Evolutionary conservation across 2,888 invertebrate genomes (phyloP).

Genomic region (Patella depressa): DNA sequence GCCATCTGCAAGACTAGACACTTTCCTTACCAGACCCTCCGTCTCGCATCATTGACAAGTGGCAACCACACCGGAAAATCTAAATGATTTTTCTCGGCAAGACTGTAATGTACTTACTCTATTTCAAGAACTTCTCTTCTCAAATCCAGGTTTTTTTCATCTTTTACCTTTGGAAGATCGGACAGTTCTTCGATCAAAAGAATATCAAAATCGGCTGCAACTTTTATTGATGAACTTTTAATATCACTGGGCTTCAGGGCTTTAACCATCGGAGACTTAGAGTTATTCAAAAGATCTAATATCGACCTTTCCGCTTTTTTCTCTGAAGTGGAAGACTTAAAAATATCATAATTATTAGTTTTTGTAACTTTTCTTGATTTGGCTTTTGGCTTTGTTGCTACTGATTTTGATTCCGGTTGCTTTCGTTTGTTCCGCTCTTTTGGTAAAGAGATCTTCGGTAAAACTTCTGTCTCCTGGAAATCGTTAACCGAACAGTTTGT

Average conservation of each 20-base stretch:
- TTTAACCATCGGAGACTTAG: not conserved
- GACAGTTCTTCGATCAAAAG: slow-evolving; percentile 32
- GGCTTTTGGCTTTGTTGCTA: not conserved
- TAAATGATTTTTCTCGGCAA: no score
- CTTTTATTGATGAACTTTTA: not conserved
- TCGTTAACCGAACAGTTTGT: not conserved
- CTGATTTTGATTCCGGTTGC: not conserved
- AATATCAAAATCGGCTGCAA: slow-evolving; percentile 23
- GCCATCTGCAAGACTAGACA: no score
- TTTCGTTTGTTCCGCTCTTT: not conserved
- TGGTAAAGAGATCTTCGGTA: not conserved
- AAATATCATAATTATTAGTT: not conserved
- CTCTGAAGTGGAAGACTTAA: not conserved
- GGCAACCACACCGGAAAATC: no score
- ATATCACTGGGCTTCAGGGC: not conserved
- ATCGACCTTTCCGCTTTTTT: not conserved
- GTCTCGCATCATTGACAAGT: no score
- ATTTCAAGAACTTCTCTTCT: slow-evolving; percentile 30
- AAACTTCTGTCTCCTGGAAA: not conserved
- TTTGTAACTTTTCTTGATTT: not conserved
- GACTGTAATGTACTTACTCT: slow-evolving; percentile 19
- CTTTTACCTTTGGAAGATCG: slow-evolving; percentile 29
- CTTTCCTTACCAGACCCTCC: no score
- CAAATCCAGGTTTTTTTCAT: slow-evolving; percentile 30
- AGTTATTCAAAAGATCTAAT: not conserved